Conservation (phyloP, 2,888 invertebrate genomes). For the Agrochola macilenta region DNA sequence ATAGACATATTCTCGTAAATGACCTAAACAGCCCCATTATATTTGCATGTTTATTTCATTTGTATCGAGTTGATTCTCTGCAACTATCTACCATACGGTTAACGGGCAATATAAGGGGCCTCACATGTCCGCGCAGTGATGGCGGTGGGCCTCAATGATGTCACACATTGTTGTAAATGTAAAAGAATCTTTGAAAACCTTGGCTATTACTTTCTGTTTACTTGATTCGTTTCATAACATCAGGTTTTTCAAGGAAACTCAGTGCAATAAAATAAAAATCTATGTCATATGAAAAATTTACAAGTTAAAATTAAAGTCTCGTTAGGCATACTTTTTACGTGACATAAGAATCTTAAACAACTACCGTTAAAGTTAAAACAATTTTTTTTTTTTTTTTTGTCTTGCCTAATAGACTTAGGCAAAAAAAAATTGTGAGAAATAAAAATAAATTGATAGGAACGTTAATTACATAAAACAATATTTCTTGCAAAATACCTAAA, state of each 20-base stretch:
- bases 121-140: constrained; percentile 21
- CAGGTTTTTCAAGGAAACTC: not conserved
- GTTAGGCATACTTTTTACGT: not conserved
- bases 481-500: not conserved
- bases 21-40: too few species aligned
- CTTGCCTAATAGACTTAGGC: not conserved
- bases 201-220: constrained; percentile 14
- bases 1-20: not conserved
- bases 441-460: not conserved
- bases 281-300: too few species aligned
- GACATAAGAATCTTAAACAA: too few species aligned
- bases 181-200: constrained; percentile 2
- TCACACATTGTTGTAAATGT: constrained; percentile 26
- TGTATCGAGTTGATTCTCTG: constrained; percentile 22
- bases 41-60: not conserved
- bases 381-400: too few species aligned
- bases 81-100: not conserved
- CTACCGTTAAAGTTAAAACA: not conserved
- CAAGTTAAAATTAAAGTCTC: not conserved
- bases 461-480: constrained; percentile 10
- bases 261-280: too few species aligned
- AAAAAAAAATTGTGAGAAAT: not conserved
- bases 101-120: constrained; percentile 25
- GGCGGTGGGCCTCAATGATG: constrained; percentile 48
- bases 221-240: not conserved